Evolutionary conservation across 2,113 vertebrate genomes (phyloP).

Genomic region (Notarius quadriscutis): DNA sequence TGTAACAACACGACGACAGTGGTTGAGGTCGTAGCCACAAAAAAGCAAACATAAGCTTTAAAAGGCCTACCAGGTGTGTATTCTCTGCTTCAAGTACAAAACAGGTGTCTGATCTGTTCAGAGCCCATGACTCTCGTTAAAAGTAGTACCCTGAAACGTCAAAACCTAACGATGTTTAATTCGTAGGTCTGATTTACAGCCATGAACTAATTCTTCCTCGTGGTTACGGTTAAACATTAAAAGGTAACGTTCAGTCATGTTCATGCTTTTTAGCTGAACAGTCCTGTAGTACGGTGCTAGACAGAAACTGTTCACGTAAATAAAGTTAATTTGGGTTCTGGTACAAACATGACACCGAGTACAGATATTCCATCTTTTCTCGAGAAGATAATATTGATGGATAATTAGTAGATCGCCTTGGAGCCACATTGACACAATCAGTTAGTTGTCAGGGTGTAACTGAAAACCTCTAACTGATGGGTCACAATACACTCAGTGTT

Average conservation of each 20-base stretch:
- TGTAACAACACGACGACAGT: too few species aligned
- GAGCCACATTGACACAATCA: neutral
- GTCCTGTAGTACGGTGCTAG: neutral
- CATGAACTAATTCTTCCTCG: neutral
- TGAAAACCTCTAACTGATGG: neutral
- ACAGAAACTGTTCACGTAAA: neutral
- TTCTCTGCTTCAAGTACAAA: neutral
- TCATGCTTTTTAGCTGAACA: neutral
- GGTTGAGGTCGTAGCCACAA: too few species aligned
- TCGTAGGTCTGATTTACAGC: neutral
- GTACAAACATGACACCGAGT: too few species aligned
- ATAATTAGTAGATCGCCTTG: neutral
- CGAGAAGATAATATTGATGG: neutral
- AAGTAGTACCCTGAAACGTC: neutral
- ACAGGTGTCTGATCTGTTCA: neutral
- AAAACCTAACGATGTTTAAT: neutral
- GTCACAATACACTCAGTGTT: slow-evolving; percentile 15
- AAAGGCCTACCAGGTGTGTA: too few species aligned
- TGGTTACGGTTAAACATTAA: neutral
- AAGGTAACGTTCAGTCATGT: neutral
- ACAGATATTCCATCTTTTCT: neutral
- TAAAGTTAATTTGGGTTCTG: neutral
- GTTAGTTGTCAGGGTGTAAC: slow-evolving; percentile 4
- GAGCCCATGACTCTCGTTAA: neutral
- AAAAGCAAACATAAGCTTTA: too few species aligned